Evolutionary conservation across 1,140 invertebrate genomes (phyloP).

Genomic region (Lepidostoma basale): DNA sequence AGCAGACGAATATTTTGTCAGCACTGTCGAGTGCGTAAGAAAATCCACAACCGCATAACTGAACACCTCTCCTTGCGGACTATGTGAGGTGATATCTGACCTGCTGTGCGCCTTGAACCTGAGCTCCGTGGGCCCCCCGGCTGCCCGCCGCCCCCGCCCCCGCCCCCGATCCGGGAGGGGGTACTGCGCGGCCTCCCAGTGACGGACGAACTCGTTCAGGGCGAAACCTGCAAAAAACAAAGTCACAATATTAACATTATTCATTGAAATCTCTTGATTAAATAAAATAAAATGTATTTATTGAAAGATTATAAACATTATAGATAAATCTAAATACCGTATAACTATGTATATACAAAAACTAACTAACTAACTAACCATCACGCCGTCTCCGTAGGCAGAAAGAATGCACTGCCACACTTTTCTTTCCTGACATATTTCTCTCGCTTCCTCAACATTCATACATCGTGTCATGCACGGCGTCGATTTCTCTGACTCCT

Average conservation of each 20-base stretch:
- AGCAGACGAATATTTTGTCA: background rate
- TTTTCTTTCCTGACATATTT: too few species aligned
- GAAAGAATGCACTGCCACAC: too few species aligned
- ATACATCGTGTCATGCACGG: too few species aligned
- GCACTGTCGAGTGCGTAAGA: too few species aligned
- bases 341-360: background rate
- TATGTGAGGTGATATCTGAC: constrained; percentile 14
- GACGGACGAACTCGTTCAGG: constrained; percentile 41
- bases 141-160: constrained; percentile 8
- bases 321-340: background rate
- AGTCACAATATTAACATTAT: constrained; percentile 4
- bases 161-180: background rate
- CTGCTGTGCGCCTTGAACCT: constrained; percentile 44
- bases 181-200: constrained; percentile 42
- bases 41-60: too few species aligned
- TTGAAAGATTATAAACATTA: background rate
- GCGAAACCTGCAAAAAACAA: constrained; percentile 34
- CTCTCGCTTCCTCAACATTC: too few species aligned
- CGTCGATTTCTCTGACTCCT: too few species aligned
- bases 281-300: background rate
- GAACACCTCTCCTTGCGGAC: too few species aligned
- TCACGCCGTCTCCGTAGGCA: background rate
- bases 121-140: constrained; percentile 26
- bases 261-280: background rate
- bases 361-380: background rate